phyloP scores from a whole-genome alignment of 2,113 vertebrate genomes.

The Cervus canadensis region DNA sequence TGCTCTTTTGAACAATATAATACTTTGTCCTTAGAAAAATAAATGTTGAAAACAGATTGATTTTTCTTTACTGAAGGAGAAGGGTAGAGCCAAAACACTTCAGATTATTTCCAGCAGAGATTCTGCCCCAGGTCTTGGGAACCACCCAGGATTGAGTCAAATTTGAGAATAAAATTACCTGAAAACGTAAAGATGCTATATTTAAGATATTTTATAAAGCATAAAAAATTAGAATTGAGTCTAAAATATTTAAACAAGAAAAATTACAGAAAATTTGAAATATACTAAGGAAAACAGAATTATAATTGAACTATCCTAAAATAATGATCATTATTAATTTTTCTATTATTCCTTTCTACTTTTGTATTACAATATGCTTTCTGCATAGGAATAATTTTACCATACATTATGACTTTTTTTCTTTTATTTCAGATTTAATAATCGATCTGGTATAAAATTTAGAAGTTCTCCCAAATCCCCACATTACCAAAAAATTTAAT shows the following conservation, averaged over 20 bases:
- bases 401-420: background rate
- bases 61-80: constrained; percentile 31
- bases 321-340: background rate
- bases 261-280: constrained; percentile 8
- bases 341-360: background rate
- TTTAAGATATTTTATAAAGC: background rate
- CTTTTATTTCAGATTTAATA: background rate
- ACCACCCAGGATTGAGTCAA: background rate
- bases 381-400: background rate
- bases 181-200: background rate
- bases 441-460: background rate
- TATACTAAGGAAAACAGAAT: background rate
- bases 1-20: constrained; percentile 2
- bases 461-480: background rate
- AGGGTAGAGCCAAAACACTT: background rate
- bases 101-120: background rate
- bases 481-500: constrained; percentile 15
- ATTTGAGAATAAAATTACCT: background rate
- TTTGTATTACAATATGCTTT: background rate
- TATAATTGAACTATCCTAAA: background rate
- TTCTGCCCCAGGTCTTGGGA: background rate
- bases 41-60: background rate
- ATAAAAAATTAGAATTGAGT: background rate
- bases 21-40: constrained; percentile 5
- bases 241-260: constrained; percentile 21